phyloP scores from a whole-genome alignment of 2,888 invertebrate genomes.

The Cephus nigrinus region DNA sequence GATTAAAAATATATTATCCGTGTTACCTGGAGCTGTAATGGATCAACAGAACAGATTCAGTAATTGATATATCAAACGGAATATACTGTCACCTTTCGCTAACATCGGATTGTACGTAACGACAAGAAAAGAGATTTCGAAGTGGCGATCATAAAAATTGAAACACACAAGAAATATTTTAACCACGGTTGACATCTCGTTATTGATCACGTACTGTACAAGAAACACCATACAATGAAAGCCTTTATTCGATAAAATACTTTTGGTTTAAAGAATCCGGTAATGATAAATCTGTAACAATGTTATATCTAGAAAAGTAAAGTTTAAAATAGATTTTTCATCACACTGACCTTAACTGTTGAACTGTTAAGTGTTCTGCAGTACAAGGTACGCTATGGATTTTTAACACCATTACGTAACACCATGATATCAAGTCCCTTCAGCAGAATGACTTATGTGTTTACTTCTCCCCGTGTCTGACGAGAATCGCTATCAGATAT shows the following conservation, averaged over 20 bases:
- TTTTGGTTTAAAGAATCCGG: conserved; percentile 22
- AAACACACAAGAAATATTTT: conserved; percentile 11
- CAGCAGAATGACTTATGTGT: conserved; percentile 22
- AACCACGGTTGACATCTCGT: conserved; percentile 4
- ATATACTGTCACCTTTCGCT: not conserved
- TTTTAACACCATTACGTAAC: not conserved
- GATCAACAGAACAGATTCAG: not conserved
- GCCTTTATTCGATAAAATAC: conserved; percentile 25
- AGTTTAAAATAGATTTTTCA: conserved; percentile 21
- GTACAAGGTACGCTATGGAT: conserved; percentile 10
- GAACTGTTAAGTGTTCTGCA: conserved; percentile 2
- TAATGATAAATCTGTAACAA: conserved; percentile 26
- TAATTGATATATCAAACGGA: not conserved
- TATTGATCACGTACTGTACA: conserved; percentile 23
- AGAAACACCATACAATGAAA: conserved; percentile 21
- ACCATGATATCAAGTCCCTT: conserved; percentile 11
- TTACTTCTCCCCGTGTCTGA: conserved; percentile 51
- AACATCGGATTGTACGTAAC: conserved; percentile 27
- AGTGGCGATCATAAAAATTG: conserved; percentile 14
- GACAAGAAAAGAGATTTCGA: conserved; percentile 21
- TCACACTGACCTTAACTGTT: conserved; percentile 14
- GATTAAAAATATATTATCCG: not conserved
- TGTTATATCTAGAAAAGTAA: conserved; percentile 17
- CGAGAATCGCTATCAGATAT: conserved; percentile 53
- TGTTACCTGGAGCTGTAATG: not conserved